Evolutionary conservation across 2,113 vertebrate genomes (phyloP).

Genomic region (Trogon melanurus): DNA sequence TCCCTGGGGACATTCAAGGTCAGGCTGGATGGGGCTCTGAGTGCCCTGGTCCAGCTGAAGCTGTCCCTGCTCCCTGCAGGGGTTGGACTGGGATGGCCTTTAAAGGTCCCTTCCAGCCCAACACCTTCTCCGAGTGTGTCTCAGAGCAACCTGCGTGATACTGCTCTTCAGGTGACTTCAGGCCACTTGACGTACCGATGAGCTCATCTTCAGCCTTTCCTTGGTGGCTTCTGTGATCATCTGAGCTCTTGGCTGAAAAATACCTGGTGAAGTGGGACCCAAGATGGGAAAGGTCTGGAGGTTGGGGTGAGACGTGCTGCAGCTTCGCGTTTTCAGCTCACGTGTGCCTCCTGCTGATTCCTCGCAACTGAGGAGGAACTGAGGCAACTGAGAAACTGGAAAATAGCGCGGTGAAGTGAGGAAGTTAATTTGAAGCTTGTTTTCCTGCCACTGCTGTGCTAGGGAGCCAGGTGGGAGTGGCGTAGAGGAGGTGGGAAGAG

Average conservation of each 20-base stretch:
- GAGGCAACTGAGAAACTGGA: neutral
- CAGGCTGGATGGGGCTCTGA: too few species aligned
- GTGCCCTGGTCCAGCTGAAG: too few species aligned
- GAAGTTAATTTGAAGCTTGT: neutral
- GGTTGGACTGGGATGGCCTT: too few species aligned
- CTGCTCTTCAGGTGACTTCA: neutral
- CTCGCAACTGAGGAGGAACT: accelerated
- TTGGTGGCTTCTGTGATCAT: neutral
- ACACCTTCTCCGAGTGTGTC: neutral
- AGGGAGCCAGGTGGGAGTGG: neutral
- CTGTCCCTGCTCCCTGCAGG: too few species aligned
- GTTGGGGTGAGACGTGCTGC: too few species aligned
- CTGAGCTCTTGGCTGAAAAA: neutral
- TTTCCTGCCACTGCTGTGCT: neutral
- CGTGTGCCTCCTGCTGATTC: neutral
- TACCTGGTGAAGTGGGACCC: too few species aligned
- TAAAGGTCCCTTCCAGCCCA: too few species aligned
- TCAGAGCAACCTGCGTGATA: neutral
- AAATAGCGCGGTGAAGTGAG: accelerated
- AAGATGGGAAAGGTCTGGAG: neutral
- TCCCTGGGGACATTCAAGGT: too few species aligned
- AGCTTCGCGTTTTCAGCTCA: accelerated
- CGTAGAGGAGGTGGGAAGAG: neutral
- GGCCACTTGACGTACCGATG: neutral
- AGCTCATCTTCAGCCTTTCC: neutral